Conservation (phyloP, 2,888 invertebrate species). For the Caenorhabditis wallacei region DNA sequence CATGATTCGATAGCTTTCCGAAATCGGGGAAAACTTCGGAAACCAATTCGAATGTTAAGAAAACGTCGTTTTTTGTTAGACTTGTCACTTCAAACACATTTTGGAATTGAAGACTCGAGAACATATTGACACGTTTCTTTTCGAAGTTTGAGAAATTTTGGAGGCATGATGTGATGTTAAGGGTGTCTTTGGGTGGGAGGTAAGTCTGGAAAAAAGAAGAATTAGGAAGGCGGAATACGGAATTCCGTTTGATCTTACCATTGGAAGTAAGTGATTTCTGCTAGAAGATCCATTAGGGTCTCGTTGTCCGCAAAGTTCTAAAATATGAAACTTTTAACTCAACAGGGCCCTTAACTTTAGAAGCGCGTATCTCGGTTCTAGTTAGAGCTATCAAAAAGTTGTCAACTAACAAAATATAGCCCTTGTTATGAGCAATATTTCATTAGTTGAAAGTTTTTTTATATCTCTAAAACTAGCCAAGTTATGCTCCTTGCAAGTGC, state of each 20-base stretch:
- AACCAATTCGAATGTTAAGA: neutral
- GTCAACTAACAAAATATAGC: no score
- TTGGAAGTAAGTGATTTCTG: neutral
- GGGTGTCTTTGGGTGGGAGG: constrained; percentile 5
- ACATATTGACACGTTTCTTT: neutral
- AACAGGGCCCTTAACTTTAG: no score
- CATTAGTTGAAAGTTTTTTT: no score
- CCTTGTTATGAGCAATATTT: no score
- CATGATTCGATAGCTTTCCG: neutral
- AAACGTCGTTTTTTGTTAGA: constrained; percentile 1
- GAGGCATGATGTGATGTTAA: constrained; percentile 16
- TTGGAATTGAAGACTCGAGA: neutral
- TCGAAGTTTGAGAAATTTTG: constrained; percentile 5
- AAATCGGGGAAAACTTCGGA: constrained; percentile 11
- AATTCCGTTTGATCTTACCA: neutral
- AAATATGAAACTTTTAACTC: neutral
- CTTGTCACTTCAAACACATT: constrained; percentile 1
- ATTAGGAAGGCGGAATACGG: neutral
- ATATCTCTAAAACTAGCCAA: no score
- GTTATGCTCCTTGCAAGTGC: no score
- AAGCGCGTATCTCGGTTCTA: no score
- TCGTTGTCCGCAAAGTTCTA: constrained; percentile 12
- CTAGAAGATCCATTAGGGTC: constrained; percentile 2
- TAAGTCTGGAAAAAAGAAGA: neutral
- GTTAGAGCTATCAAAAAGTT: no score